phyloP scores from a whole-genome alignment of 2,888 invertebrate genomes.

The Sceliomorpha sp. region DNA sequence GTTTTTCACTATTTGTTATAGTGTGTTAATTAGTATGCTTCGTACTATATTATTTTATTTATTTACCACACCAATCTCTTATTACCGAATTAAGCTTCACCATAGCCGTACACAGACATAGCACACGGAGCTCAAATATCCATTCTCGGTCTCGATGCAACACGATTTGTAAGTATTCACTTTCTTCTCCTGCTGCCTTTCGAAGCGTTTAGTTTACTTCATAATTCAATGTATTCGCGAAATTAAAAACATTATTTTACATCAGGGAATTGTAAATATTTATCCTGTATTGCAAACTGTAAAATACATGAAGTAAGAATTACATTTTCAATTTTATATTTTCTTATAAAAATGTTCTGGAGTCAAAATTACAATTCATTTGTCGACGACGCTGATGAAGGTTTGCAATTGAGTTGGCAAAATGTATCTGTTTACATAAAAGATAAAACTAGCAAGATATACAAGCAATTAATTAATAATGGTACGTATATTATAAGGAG shows the following conservation, averaged over 20 bases:
- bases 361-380: slow-evolving; percentile 5
- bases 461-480: slow-evolving; percentile 89
- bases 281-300: no score
- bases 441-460: slow-evolving; percentile 75
- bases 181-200: slow-evolving; percentile 29
- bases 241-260: neutral
- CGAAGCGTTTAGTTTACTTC: slow-evolving; percentile 13
- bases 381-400: slow-evolving; percentile 77
- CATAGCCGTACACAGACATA: slow-evolving; percentile 14
- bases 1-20: no score
- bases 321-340: no score
- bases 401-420: slow-evolving; percentile 89
- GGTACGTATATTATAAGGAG: no score
- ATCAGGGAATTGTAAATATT: no score
- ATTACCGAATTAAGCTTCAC: slow-evolving; percentile 35
- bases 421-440: slow-evolving; percentile 88
- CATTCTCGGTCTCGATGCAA: slow-evolving; percentile 23
- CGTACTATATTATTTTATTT: no score
- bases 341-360: no score
- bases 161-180: slow-evolving; percentile 48
- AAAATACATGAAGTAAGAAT: no score
- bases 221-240: neutral
- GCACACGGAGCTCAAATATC: slow-evolving; percentile 35
- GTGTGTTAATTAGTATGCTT: no score
- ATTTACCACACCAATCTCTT: no score